A percentile compares a stretch with the other conserved stretches of the same genome.
These are phyloP conservation scores for Marisa cornuarietis DNA, from an alignment of 1,140 invertebrate species.

Conservation along the genomic window DNA sequence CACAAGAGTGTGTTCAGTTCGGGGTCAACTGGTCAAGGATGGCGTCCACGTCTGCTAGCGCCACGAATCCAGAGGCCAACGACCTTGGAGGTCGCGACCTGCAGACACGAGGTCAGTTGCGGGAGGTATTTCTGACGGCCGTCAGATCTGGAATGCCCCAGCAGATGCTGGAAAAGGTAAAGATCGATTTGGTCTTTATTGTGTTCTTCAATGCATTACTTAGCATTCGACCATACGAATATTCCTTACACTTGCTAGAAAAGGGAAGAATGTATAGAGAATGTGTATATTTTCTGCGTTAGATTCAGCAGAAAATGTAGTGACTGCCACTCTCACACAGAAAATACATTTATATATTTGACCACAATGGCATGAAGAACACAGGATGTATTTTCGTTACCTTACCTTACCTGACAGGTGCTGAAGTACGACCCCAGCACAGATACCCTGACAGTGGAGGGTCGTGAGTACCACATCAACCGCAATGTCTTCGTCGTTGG, in stretches of 20 bases:
- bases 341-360: too few relatives aligned
- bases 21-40: too few relatives aligned
- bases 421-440: conserved; percentile 11
- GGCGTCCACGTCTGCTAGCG: too few relatives aligned
- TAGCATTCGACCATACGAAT: not conserved
- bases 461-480: conserved; percentile 44
- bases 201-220: not conserved
- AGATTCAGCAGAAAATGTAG: too few relatives aligned
- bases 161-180: conserved; percentile 17
- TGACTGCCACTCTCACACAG: too few relatives aligned
- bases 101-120: not conserved
- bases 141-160: conserved; percentile 12
- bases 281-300: too few relatives aligned
- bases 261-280: too few relatives aligned
- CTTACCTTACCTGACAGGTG: not conserved
- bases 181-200: not conserved
- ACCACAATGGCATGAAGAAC: too few relatives aligned
- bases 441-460: conserved; percentile 38
- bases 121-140: conserved; percentile 6
- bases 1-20: too few relatives aligned
- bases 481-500: conserved; percentile 76
- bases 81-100: not conserved
- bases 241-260: too few relatives aligned
- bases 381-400: not conserved
- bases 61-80: too few relatives aligned